Percentiles rank a stretch among this genome's conserved stretches.
Conservation (phyloP, 2,113 vertebrate species). For the Leptobrachium leishanense region DNA sequence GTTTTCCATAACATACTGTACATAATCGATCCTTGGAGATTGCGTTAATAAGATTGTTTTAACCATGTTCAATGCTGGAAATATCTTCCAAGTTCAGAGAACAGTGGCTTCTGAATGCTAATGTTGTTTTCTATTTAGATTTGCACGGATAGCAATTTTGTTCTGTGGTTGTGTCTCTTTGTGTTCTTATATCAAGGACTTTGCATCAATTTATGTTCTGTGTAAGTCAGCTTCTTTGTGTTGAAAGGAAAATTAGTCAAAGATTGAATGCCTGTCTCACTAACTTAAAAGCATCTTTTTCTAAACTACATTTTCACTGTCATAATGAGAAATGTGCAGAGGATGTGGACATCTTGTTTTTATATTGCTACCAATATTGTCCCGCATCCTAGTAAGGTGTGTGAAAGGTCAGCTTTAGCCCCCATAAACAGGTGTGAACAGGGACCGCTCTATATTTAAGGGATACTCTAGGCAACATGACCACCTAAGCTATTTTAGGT, state of each 20-base stretch:
- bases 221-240: not conserved
- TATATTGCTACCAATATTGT: too few relatives aligned
- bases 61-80: not conserved
- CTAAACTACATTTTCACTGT: too few relatives aligned
- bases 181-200: not conserved
- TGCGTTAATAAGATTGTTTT: conserved; percentile 13
- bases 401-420: too few relatives aligned
- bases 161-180: not conserved
- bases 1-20: conserved; percentile 34
- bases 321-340: too few relatives aligned
- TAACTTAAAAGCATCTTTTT: not conserved
- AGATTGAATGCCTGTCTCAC: not conserved
- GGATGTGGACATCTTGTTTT: too few relatives aligned
- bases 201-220: not conserved
- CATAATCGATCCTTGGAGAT: conserved; percentile 32
- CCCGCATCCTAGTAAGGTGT: too few relatives aligned
- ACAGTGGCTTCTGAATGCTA: not conserved
- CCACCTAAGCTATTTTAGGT: too few relatives aligned
- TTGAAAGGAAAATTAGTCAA: not conserved
- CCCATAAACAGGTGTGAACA: too few relatives aligned
- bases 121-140: not conserved
- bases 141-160: not conserved
- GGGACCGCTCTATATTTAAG: too few relatives aligned
- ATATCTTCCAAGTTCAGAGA: not conserved
- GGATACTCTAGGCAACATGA: too few relatives aligned